Percentiles rank a stretch among this genome's conserved stretches.
Conservation (phyloP, 2,888 invertebrate species). For the Chouioia cunea region DNA sequence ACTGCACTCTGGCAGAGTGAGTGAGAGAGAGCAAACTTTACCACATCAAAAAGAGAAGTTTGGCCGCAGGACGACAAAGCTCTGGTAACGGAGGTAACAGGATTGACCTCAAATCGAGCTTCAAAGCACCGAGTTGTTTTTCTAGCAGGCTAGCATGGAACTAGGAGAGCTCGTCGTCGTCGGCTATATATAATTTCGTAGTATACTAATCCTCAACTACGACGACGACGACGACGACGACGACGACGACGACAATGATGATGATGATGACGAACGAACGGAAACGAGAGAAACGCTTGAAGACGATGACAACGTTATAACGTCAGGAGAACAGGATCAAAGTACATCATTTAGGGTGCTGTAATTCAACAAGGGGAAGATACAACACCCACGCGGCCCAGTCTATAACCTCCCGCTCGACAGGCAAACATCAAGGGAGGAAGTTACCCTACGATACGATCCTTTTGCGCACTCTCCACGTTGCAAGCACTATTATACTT, state of each 20-base stretch:
- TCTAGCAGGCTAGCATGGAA: conserved; percentile 58
- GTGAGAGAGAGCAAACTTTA: neutral
- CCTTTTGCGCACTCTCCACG: no score
- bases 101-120: conserved; percentile 63
- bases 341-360: neutral
- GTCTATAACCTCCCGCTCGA: conserved; percentile 1
- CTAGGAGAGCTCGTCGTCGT: neutral
- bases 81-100: conserved; percentile 53
- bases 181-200: no score
- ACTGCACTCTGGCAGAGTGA: neutral
- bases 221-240: conserved; percentile 43
- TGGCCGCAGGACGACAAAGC: conserved; percentile 1
- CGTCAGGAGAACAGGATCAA: conserved; percentile 53
- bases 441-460: neutral
- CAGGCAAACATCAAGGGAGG: conserved; percentile 15
- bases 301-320: conserved; percentile 55
- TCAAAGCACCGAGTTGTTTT: conserved; percentile 64
- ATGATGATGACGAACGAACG: conserved; percentile 47
- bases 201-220: no score
- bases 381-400: conserved; percentile 18
- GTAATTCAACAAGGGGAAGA: neutral
- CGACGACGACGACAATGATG: conserved; percentile 45
- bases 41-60: conserved; percentile 16
- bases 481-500: no score
- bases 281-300: conserved; percentile 49